These are phyloP conservation scores for Spheniscus humboldti DNA, from an alignment of 2,797 vertebrate species.

Conservation along the genomic window DNA sequence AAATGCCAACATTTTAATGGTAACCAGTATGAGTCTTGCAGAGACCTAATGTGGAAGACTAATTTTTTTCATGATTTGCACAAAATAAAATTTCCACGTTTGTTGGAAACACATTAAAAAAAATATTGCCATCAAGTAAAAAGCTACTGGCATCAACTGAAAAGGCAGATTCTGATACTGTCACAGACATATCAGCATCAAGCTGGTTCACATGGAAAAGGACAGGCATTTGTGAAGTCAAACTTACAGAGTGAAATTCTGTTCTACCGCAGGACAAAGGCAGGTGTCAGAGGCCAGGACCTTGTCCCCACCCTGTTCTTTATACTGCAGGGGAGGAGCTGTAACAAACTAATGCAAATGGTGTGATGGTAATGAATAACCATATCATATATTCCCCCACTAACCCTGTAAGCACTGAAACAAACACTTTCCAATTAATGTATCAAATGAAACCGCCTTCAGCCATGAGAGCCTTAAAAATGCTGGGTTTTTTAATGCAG, in stretches of 20 bases:
- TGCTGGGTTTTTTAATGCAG: rapidly evolving
- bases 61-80: neutral
- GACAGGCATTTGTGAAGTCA: neutral
- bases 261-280: neutral
- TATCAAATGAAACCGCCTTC: neutral
- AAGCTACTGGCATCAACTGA: neutral
- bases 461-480: neutral
- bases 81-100: neutral
- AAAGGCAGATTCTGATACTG: neutral
- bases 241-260: neutral
- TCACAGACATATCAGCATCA: too few relatives aligned
- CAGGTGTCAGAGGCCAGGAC: too few relatives aligned
- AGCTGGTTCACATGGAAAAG: neutral
- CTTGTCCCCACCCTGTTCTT: too few relatives aligned
- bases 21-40: neutral
- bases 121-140: neutral
- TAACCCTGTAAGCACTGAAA: neutral
- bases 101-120: neutral
- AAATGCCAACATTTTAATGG: neutral
- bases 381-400: neutral
- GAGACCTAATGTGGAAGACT: neutral
- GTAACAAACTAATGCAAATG: neutral
- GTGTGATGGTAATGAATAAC: neutral
- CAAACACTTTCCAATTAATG: neutral
- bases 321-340: neutral